Evolutionary conservation across 2,113 vertebrate genomes (phyloP).

Genomic region (Taurulus bubalis): DNA sequence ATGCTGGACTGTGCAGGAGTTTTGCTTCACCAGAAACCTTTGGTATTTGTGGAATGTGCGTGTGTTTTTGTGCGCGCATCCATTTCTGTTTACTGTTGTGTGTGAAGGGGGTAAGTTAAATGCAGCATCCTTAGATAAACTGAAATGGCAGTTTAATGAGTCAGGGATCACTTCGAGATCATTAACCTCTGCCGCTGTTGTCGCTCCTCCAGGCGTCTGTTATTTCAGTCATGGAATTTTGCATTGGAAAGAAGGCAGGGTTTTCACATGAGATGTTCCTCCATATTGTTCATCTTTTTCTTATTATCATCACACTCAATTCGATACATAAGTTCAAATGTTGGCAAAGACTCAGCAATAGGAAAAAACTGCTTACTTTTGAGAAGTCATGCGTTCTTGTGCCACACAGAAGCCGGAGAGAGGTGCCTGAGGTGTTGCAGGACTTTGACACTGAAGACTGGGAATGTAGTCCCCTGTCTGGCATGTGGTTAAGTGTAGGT

Average conservation of each 20-base stretch:
- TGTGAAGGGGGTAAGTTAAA: conserved; percentile 12
- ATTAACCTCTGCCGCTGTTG: conserved; percentile 54
- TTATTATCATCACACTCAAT: neutral
- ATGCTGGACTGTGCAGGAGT: conserved; percentile 1
- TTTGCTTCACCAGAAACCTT: neutral
- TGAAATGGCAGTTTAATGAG: conserved; percentile 48
- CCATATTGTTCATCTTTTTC: neutral
- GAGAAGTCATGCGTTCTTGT: neutral
- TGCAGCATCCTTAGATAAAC: conserved; percentile 56
- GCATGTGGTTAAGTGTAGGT: neutral
- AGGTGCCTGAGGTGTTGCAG: neutral
- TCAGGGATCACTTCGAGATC: conserved; percentile 45
- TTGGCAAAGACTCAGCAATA: neutral
- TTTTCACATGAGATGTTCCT: neutral
- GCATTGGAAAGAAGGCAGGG: neutral
- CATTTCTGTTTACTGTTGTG: accelerated
- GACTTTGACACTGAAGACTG: neutral
- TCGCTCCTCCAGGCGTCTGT: conserved; percentile 9
- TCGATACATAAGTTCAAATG: neutral
- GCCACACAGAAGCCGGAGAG: neutral
- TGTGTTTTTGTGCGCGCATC: neutral
- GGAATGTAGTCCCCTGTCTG: neutral
- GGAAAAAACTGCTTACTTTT: neutral
- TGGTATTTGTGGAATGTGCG: neutral
- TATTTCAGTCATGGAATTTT: conserved; percentile 14